A percentile compares a stretch with the other conserved stretches of the same genome.
Conservation (phyloP, 2,888 invertebrate genomes). For the Eubasilissa splendida region DNA sequence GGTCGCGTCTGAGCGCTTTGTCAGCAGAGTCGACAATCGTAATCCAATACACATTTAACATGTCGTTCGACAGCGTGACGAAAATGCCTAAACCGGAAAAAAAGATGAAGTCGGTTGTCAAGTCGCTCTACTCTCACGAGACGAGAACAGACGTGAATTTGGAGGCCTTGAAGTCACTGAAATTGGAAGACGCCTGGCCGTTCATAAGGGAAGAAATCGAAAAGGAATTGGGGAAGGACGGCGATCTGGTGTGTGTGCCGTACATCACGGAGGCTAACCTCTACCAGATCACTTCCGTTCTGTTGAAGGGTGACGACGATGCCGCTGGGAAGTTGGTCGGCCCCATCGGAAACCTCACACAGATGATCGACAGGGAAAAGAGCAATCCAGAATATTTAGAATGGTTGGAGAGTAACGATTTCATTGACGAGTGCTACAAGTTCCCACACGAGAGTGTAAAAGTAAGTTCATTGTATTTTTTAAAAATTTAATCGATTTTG, state of each 20-base stretch:
- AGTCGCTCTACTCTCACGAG: constrained; percentile 70
- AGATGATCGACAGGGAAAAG: constrained; percentile 68
- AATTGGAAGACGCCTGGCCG: constrained; percentile 72
- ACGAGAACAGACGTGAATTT: constrained; percentile 72
- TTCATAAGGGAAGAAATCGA: constrained; percentile 73
- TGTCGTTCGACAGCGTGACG: neutral
- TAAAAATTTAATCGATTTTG: neutral
- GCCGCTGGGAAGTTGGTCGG: constrained; percentile 70
- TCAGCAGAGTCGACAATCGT: too few species aligned
- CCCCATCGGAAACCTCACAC: constrained; percentile 67
- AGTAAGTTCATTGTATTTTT: constrained; percentile 60
- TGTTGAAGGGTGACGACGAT: constrained; percentile 64
- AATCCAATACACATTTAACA: too few species aligned
- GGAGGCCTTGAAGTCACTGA: constrained; percentile 68
- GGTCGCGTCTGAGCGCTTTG: neutral
- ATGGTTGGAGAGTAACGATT: constrained; percentile 66
- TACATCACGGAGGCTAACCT: constrained; percentile 71
- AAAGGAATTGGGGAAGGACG: constrained; percentile 71
- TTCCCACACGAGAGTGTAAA: constrained; percentile 72
- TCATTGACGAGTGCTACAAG: constrained; percentile 67
- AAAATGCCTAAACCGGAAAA: constrained; percentile 67
- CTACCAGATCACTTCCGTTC: constrained; percentile 70
- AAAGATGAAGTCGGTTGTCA: constrained; percentile 70
- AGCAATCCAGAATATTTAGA: constrained; percentile 66
- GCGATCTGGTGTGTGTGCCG: constrained; percentile 70